Base-by-base conservation (phyloP, 2,888 invertebrate genomes). In the Lasioglossum morio region DNA sequence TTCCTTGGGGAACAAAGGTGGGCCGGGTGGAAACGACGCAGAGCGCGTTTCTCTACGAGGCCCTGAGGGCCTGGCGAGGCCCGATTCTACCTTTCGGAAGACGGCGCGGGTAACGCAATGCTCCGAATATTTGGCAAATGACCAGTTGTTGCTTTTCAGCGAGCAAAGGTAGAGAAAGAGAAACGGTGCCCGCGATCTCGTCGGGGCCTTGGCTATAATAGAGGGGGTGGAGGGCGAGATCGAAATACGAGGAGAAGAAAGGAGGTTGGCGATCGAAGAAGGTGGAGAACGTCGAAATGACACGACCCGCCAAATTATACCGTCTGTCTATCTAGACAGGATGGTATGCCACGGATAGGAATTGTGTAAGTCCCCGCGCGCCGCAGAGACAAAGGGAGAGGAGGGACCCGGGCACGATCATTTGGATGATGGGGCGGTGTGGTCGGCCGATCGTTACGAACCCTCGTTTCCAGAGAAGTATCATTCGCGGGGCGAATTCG, bases 51-150 rank as follows among this genome's bases (percentile, higher is more conserved):
- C 63, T 73, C 82, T 46, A 43, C 77, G 40, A 81, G 43, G 34
- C 66, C 79, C 77, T 23, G 37, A 19, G 80, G 86, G 57, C 57
- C n/a, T n/a, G 7, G 37, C 16, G n/a, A 46, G 70, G 79, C 48
- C 77, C 76, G 70, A 84, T 88, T 86, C 84, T 78, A 80, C 81
- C 74, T 86, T 74, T 80, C 81, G 74, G 81, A 60, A 48, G 48
- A 48, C 46, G 73, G 57, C 27, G 85, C 81, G 76, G 89, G 87
- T 85, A 89, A 88, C 90, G 93, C 93, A 93, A 94, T 94, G 92
- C 94, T 94, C 92, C 92, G 92, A 94, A 94, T 94, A 94, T 94
- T 94, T 93, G 90, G 82, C 93, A 94, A 95, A 95, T 94, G 91
- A 93, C 92, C 92, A 89, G 84, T 82, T 91, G 88, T 82, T 91